Conservation (phyloP, 2,113 vertebrate species). For the Paralichthys olivaceus region DNA sequence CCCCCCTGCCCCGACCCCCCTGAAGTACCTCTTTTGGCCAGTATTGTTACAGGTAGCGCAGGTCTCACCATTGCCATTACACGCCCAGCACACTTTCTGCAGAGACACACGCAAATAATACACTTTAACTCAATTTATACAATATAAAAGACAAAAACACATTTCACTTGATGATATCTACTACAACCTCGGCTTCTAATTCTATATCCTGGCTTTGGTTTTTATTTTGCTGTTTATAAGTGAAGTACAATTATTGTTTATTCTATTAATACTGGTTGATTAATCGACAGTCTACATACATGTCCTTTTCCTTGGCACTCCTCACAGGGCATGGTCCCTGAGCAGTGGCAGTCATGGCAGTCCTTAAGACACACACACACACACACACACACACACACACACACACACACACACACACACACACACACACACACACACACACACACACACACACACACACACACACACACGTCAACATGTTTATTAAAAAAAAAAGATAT, state of each 20-base stretch:
- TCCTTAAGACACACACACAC: constrained; percentile 56
- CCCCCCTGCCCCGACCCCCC: neutral
- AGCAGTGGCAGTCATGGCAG: constrained; percentile 65
- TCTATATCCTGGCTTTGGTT: neutral
- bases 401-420: neutral
- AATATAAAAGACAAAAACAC: too few species aligned
- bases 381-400: constrained; percentile 10
- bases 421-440: neutral
- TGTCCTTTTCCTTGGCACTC: constrained; percentile 65
- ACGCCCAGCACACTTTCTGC: constrained; percentile 67
- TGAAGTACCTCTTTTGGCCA: constrained; percentile 64
- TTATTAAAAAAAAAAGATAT: too few species aligned
- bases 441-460: neutral
- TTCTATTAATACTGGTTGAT: neutral
- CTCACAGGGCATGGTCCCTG: constrained; percentile 56
- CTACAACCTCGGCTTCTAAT: neutral
- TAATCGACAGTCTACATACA: constrained; percentile 58
- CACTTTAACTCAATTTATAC: too few species aligned
- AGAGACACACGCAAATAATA: constrained; percentile 14
- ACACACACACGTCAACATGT: neutral
- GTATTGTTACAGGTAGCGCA: constrained; percentile 58
- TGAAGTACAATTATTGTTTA: neutral
- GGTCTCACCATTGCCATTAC: constrained; percentile 59
- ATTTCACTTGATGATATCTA: too few species aligned
- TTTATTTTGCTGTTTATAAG: too few species aligned